Percentiles rank a stretch among this genome's conserved stretches.
phyloP scores from a whole-genome alignment of 2,113 vertebrate genomes.

The Paratilapia polleni region DNA sequence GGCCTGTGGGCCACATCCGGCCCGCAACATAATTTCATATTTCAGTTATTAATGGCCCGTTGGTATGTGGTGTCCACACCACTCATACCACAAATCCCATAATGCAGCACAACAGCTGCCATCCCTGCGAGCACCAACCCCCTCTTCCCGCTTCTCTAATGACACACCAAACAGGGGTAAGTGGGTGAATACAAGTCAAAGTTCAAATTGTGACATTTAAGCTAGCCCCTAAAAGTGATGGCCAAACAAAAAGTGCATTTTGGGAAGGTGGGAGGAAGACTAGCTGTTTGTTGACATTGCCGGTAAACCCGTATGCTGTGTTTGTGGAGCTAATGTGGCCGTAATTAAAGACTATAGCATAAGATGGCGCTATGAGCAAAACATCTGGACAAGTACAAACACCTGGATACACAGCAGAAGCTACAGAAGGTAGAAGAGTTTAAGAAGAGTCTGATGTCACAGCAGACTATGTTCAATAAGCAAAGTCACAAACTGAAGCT shows the following conservation, averaged over 20 bases:
- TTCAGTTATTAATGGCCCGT: neutral
- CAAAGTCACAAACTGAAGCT: conserved; percentile 8
- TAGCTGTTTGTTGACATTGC: too few relatives aligned
- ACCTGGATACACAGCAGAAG: neutral
- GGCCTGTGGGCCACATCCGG: neutral
- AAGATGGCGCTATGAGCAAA: neutral
- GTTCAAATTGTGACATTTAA: neutral
- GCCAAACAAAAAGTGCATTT: neutral
- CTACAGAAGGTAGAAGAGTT: neutral
- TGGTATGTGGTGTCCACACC: neutral
- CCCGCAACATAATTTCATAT: neutral
- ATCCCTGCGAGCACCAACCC: neutral
- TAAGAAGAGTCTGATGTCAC: neutral
- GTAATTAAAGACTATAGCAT: neutral
- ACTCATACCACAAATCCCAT: neutral
- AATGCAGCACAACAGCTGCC: neutral
- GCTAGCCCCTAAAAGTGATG: neutral
- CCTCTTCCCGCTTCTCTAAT: neutral
- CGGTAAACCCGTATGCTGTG: too few relatives aligned
- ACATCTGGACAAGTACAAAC: neutral
- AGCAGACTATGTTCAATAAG: neutral
- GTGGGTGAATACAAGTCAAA: neutral
- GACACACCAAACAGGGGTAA: neutral
- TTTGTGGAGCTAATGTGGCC: too few relatives aligned
- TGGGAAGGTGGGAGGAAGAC: neutral